These are phyloP conservation scores for Branchellion lobata DNA, from an alignment of 2,888 invertebrate genomes.

Conservation along the genomic window DNA sequence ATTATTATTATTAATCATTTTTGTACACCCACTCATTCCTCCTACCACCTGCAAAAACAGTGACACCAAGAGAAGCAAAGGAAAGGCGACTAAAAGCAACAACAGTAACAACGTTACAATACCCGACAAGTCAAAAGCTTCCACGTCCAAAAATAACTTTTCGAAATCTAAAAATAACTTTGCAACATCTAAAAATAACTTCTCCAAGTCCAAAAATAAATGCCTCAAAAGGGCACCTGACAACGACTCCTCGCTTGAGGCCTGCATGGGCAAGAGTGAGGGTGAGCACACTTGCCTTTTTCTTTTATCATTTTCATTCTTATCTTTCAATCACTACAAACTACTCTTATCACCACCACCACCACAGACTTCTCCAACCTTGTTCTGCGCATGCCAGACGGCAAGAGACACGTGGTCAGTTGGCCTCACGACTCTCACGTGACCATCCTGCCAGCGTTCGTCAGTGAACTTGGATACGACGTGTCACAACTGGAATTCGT, in stretches of 20 bases:
- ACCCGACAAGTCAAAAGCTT: not conserved
- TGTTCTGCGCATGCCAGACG: slow-evolving; percentile 33
- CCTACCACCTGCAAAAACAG: no score
- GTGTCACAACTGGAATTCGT: slow-evolving; percentile 15
- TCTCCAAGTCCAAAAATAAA: not conserved
- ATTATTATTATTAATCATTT: no score
- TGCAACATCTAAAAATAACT: not conserved
- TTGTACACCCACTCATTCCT: no score
- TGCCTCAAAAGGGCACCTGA: not conserved
- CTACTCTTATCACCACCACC: no score
- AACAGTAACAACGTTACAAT: no score
- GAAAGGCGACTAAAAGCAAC: no score
- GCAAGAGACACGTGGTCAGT: slow-evolving; percentile 1
- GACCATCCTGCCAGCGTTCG: not conserved
- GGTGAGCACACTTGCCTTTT: no score
- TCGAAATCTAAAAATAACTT: not conserved
- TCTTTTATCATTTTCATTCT: not conserved
- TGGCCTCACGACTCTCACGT: slow-evolving; percentile 24
- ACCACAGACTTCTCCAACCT: slow-evolving; percentile 13
- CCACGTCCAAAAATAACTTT: not conserved
- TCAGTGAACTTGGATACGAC: slow-evolving; percentile 23
- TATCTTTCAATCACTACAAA: no score
- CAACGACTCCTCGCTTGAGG: not conserved
- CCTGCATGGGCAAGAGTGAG: not conserved
- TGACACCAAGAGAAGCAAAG: no score